phyloP scores from a whole-genome alignment of 2,888 invertebrate genomes.

The Yponomeuta malinellus region DNA sequence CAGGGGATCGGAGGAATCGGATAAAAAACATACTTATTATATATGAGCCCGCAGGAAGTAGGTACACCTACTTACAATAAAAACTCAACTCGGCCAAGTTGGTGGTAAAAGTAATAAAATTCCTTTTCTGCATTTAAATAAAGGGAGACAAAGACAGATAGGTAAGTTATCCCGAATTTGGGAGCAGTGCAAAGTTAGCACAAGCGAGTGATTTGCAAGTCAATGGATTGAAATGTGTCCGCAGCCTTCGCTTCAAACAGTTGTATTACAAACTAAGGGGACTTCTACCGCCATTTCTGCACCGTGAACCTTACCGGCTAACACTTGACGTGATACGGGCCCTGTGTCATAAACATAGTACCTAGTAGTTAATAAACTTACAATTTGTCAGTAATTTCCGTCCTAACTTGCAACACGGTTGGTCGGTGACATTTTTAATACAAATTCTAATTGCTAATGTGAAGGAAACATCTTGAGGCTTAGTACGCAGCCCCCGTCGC shows the following conservation, averaged over 20 bases:
- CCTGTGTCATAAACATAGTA: too few relatives aligned
- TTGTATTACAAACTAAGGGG: not conserved
- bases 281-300: not conserved
- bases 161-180: slow-evolving; percentile 9
- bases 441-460: too few relatives aligned
- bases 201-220: slow-evolving; percentile 11
- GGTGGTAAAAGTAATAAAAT: not conserved
- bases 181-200: slow-evolving; percentile 9
- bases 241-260: not conserved
- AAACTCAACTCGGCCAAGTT: not conserved
- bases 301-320: not conserved
- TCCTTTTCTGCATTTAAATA: slow-evolving; percentile 5
- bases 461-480: too few relatives aligned
- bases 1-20: too few relatives aligned
- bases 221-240: slow-evolving; percentile 11
- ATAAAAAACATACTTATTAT: too few relatives aligned
- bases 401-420: too few relatives aligned
- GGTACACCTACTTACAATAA: not conserved
- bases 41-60: not conserved
- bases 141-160: slow-evolving; percentile 4
- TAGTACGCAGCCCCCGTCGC: too few relatives aligned
- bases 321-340: too few relatives aligned
- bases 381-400: too few relatives aligned
- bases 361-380: too few relatives aligned
- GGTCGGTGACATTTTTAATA: too few relatives aligned